These are phyloP conservation scores for Bruchidius siliquastri DNA, from an alignment of 2,888 invertebrate genomes.

Conservation along the genomic window DNA sequence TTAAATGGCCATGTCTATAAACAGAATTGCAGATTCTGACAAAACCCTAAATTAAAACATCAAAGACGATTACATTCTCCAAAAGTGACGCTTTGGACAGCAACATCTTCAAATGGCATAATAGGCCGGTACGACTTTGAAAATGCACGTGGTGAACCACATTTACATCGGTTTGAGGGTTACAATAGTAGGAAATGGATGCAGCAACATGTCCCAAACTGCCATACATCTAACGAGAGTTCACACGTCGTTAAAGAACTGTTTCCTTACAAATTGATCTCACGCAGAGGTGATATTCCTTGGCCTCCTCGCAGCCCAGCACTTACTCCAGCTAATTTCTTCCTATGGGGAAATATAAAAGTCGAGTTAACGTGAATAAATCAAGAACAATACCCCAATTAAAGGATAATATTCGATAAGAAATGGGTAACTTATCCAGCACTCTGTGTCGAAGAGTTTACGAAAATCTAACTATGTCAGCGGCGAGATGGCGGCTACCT, in stretches of 20 bases:
- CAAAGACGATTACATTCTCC: no score
- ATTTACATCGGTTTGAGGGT: neutral
- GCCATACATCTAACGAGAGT: slow-evolving; percentile 2
- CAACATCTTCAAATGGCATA: neutral
- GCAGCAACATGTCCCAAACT: slow-evolving; percentile 4
- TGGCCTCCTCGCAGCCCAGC: neutral
- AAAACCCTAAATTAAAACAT: no score
- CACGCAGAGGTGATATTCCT: neutral
- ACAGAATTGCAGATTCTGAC: neutral
- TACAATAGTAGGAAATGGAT: neutral
- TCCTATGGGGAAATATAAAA: neutral
- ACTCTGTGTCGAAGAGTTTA: neutral
- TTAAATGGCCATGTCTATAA: no score
- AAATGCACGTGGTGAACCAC: neutral
- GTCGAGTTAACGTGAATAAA: neutral
- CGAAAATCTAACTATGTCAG: neutral
- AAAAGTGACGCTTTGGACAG: no score
- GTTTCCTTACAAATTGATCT: slow-evolving; percentile 2
- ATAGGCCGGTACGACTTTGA: no score
- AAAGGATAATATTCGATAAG: neutral
- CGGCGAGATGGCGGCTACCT: neutral
- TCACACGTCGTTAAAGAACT: neutral
- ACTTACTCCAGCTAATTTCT: neutral
- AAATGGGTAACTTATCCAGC: neutral
- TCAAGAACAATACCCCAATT: neutral